Evolutionary conservation across 2,113 vertebrate species (phyloP).

Genomic region (Gnathonemus longibarbis): DNA sequence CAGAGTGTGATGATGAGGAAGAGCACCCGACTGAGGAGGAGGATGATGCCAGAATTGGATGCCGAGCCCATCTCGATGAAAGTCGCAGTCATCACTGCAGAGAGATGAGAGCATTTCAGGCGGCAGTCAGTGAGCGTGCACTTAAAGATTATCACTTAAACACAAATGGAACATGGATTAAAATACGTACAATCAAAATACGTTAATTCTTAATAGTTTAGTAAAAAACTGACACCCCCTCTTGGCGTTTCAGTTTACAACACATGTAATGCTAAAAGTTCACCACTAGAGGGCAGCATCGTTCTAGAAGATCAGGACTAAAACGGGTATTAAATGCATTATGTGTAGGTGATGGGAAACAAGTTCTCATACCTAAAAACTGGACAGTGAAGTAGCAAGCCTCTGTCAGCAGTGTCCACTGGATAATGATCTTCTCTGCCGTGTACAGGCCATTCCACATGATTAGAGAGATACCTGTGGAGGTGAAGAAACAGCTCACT

Average conservation of each 20-base stretch:
- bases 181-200: neutral
- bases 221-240: neutral
- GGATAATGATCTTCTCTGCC: constrained; percentile 80
- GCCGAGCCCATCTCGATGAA: constrained; percentile 69
- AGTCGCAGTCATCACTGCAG: constrained; percentile 76
- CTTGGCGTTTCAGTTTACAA: neutral
- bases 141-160: neutral
- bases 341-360: neutral
- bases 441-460: constrained; percentile 94
- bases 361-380: constrained; percentile 74
- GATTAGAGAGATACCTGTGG: constrained; percentile 82
- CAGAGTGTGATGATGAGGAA: constrained; percentile 77
- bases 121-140: too few species aligned
- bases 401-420: constrained; percentile 88
- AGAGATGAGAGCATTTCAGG: constrained; percentile 3
- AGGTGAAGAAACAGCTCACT: constrained; percentile 14
- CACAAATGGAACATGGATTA: neutral
- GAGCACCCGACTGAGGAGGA: constrained; percentile 76
- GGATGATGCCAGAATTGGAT: constrained; percentile 67
- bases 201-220: neutral
- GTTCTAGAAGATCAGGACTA: neutral
- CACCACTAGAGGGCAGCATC: constrained; percentile 52
- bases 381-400: constrained; percentile 87
- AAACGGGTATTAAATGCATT: neutral
- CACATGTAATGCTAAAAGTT: neutral